A percentile compares a stretch with the other conserved stretches of the same genome.
phyloP scores from a whole-genome alignment of 2,888 invertebrate species.

The Cheilosia soror region DNA sequence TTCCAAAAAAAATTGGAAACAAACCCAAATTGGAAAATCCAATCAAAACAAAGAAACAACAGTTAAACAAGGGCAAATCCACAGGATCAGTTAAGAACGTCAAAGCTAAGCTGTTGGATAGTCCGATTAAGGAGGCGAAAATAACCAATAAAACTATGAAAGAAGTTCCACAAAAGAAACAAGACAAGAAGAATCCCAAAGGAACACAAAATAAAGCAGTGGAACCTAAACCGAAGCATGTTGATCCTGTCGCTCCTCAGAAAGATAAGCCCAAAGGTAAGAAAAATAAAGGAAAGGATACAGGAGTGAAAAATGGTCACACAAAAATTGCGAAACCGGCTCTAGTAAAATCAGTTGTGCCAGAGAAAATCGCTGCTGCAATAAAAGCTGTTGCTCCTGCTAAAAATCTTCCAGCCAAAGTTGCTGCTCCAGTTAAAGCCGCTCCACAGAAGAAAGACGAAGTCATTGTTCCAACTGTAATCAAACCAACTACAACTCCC shows the following conservation, averaged over 20 bases:
- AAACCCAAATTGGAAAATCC: slow-evolving; percentile 55
- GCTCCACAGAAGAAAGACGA: not conserved
- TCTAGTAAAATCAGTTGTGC: too few species aligned
- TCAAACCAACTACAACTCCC: not conserved
- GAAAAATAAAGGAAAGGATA: not conserved
- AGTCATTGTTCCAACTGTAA: not conserved
- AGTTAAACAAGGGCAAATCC: slow-evolving; percentile 30
- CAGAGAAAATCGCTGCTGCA: not conserved
- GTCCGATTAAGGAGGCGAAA: slow-evolving; percentile 32
- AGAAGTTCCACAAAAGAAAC: not conserved
- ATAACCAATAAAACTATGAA: slow-evolving; percentile 1
- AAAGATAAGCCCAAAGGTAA: not conserved
- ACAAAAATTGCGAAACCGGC: not conserved
- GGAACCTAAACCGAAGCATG: not conserved
- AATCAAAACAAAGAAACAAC: slow-evolving; percentile 55
- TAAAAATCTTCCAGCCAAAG: not conserved
- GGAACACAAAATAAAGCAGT: not conserved
- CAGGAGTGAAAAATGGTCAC: not conserved
- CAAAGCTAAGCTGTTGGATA: slow-evolving; percentile 16
- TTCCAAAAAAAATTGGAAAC: slow-evolving; percentile 55
- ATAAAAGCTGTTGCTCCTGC: not conserved
- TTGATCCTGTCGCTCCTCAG: not conserved
- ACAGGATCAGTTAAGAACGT: slow-evolving; percentile 25
- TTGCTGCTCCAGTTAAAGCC: not conserved
- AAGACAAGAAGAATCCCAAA: not conserved